Base-by-base conservation (phyloP, 2,113 vertebrate genomes). In the Tilapia sparmanii region DNA sequence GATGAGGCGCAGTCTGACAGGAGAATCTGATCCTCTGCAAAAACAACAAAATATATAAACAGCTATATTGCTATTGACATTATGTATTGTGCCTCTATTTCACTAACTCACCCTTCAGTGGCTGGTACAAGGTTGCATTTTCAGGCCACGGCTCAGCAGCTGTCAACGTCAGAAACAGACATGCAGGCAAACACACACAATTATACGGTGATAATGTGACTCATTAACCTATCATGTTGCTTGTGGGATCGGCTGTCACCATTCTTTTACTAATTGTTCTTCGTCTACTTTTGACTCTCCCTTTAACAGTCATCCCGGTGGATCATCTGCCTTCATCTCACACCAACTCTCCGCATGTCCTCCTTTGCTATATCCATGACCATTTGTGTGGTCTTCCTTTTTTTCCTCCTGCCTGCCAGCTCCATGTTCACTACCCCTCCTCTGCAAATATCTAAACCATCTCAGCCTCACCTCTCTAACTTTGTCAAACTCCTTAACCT, bases 1-100 rank as follows among this genome's bases (percentile, higher is more conserved):
- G 98, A 99, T 76, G 98, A 97, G 55, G 98, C 98, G 91, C 98
- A 98, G 90, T 99, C 98, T 92, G 98, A 99, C 93, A 99, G 97
- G 87, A 99, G 96, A 94, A 99, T 98, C 92, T 99, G 98, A 90
- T 98, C 98, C 47, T 98, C 98, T 99, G 96, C 45, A 8, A 85
- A 61, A 71, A 8, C 2, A 24, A 31, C 19, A 71, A 26, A 80
- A 18, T 11, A 80, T 3, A 6, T 24, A 31, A 80, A 54, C 4
- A 6, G 15, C 1, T 1, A 80, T 9, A 81, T 2, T 7, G 2
- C 42, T 2, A 47, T 4, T 6, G 10, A 6, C 7, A 3, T 12
- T 54, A 26, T 10, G n/a, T 10, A 24, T 10, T 26, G 2, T 54
- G 31, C 15, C 12, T 73, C 13, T 9, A 24, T 29, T 12, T 42